Conservation (phyloP, 64 coral and sea anemone genomes). For the Astreopora myriophthalma region DNA sequence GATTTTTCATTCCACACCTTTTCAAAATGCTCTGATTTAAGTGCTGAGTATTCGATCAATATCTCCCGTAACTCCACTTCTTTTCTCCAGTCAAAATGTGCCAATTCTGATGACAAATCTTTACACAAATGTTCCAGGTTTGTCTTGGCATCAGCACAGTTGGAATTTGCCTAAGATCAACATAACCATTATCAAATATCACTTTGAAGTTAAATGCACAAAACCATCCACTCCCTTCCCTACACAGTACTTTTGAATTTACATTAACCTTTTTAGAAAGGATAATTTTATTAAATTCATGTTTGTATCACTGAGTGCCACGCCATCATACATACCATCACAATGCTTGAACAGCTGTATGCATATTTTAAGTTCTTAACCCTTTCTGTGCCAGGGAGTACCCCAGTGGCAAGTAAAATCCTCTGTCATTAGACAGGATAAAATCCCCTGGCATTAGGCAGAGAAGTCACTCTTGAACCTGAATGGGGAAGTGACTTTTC, state of each 20-base stretch:
- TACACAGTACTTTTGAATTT: background rate
- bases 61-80: constrained; percentile 94
- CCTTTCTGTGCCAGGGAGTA: too few relatives aligned
- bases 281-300: background rate
- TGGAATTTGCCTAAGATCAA: constrained; percentile 90
- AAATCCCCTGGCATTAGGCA: too few relatives aligned
- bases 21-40: constrained; percentile 96
- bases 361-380: too few relatives aligned
- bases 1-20: constrained; percentile 54
- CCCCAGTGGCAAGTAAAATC: too few relatives aligned
- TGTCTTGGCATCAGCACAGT: constrained; percentile 88
- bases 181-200: background rate
- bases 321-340: too few relatives aligned
- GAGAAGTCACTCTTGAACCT: too few relatives aligned
- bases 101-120: constrained; percentile 83
- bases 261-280: background rate
- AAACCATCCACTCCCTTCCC: background rate
- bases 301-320: too few relatives aligned
- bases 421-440: too few relatives aligned
- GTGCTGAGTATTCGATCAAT: constrained; percentile 93
- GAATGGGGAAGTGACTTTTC: too few relatives aligned
- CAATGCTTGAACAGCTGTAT: too few relatives aligned
- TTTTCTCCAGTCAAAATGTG: constrained; percentile 94
- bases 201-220: background rate
- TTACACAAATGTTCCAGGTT: constrained; percentile 89